A percentile compares a stretch with the other conserved stretches of the same genome.
These are phyloP conservation scores for Hyposoter dolosus DNA, from an alignment of 2,888 invertebrate species.

Conservation along the genomic window DNA sequence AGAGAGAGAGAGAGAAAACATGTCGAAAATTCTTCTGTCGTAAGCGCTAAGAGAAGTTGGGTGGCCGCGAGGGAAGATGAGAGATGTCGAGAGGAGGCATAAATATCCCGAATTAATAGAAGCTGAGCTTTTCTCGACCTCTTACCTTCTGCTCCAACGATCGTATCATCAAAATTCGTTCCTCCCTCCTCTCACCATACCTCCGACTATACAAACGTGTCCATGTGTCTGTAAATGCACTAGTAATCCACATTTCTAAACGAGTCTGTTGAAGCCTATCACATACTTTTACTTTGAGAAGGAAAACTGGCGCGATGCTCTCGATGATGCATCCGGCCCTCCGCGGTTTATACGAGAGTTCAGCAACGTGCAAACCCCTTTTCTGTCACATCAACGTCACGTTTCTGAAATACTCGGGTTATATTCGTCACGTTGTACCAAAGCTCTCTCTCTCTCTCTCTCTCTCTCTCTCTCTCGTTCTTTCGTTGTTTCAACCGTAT, in stretches of 20 bases:
- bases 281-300: slow-evolving; percentile 20
- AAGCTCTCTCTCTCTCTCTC: slow-evolving; percentile 29
- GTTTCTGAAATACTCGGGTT: slow-evolving; percentile 79
- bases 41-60: slow-evolving; percentile 28
- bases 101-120: slow-evolving; percentile 77
- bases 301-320: slow-evolving; percentile 7
- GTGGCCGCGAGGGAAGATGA: slow-evolving; percentile 26
- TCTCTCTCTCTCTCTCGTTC: slow-evolving; percentile 31
- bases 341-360: slow-evolving; percentile 28
- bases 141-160: slow-evolving; percentile 12
- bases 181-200: not conserved
- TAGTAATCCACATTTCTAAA: not conserved
- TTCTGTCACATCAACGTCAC: slow-evolving; percentile 80
- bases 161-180: slow-evolving; percentile 14
- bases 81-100: slow-evolving; percentile 24
- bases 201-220: too few relatives aligned
- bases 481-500: slow-evolving; percentile 62
- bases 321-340: slow-evolving; percentile 44
- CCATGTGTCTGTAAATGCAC: not conserved
- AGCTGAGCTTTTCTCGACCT: slow-evolving; percentile 24
- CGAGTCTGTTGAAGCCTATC: slow-evolving; percentile 3
- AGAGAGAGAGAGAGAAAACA: slow-evolving; percentile 17
- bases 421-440: slow-evolving; percentile 75
- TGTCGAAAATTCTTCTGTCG: slow-evolving; percentile 24
- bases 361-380: slow-evolving; percentile 60